Conservation (phyloP, 2,888 invertebrate species). For the Syrista parreyssii region DNA sequence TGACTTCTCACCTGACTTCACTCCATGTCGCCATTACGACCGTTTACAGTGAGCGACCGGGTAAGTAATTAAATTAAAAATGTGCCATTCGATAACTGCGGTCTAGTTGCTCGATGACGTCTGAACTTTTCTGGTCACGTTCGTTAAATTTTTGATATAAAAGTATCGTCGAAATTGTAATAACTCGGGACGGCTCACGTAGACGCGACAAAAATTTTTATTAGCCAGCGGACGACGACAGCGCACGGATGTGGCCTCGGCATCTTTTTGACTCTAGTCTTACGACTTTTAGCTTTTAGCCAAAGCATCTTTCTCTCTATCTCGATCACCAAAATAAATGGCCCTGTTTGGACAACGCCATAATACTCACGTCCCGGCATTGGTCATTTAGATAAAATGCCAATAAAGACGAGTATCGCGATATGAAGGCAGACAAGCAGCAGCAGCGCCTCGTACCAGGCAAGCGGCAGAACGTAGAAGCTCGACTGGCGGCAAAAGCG, state of each 20-base stretch:
- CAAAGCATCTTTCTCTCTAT: background rate
- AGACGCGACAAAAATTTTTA: background rate
- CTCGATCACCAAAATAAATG: background rate
- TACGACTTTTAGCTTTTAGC: constrained; percentile 2
- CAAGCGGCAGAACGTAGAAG: background rate
- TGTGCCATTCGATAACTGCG: too few relatives aligned
- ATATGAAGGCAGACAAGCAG: background rate
- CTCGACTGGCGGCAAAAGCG: background rate
- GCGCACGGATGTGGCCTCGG: background rate
- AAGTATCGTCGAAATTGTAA: background rate
- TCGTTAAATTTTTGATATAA: background rate
- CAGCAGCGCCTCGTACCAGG: background rate
- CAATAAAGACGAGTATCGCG: constrained; percentile 1
- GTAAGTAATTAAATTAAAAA: too few relatives aligned
- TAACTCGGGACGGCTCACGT: background rate
- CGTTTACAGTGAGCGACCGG: too few relatives aligned
- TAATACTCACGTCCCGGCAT: background rate
- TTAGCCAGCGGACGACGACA: background rate
- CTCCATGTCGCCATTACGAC: background rate
- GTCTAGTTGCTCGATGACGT: background rate
- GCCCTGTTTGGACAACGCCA: background rate
- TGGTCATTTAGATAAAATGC: constrained; percentile 2
- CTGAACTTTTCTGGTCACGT: background rate
- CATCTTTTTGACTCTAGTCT: background rate
- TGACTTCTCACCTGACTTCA: background rate